Conservation (phyloP, 2,797 vertebrate genomes). For the Phoeniculus purpureus region DNA sequence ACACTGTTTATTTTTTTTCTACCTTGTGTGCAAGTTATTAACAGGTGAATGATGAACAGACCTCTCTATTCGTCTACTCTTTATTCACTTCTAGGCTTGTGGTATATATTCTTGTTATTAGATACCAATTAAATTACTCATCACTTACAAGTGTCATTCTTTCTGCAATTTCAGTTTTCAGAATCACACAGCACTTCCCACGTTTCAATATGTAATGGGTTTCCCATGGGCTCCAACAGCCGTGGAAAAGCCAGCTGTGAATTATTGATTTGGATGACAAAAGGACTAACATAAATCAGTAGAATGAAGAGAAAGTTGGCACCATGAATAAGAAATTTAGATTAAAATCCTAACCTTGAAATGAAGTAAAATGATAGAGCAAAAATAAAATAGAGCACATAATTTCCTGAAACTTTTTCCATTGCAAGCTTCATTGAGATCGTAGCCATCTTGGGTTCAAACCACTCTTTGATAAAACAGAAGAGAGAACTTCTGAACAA, state of each 20-base stretch:
- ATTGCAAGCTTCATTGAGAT: background rate
- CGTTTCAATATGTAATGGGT: background rate
- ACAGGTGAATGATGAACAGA: background rate
- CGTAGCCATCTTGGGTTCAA: background rate
- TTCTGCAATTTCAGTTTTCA: background rate
- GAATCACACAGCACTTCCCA: background rate
- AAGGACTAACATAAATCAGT: background rate
- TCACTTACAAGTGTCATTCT: background rate
- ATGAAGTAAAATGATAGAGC: background rate
- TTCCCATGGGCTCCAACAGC: background rate
- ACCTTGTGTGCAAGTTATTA: background rate
- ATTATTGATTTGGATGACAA: background rate
- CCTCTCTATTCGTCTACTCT: accelerated
- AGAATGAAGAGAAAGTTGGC: background rate
- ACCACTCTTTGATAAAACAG: background rate
- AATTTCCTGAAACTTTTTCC: background rate
- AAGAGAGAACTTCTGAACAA: accelerated
- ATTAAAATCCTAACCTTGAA: background rate
- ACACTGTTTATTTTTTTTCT: background rate
- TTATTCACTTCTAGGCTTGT: background rate
- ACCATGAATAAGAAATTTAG: background rate
- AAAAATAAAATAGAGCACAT: background rate
- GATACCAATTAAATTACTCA: background rate
- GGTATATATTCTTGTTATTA: background rate
- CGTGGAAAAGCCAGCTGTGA: background rate